A percentile compares a stretch with the other conserved stretches of the same genome.
Evolutionary conservation across 2,888 invertebrate genomes (phyloP).

Genomic region (Romanomermis culicivorax): DNA sequence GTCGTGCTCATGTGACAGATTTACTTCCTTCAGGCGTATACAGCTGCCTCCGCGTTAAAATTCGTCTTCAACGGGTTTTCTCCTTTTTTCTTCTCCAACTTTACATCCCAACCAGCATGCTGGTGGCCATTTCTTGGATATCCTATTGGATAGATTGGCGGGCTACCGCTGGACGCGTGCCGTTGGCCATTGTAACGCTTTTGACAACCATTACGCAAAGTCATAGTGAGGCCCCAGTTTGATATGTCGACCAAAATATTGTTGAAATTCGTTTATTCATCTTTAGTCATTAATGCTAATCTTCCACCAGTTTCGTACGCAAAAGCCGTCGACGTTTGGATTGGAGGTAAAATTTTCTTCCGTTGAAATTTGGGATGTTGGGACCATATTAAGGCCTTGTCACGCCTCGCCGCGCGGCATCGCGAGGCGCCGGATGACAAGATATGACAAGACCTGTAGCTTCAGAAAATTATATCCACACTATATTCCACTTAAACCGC

Average conservation of each 20-base stretch:
- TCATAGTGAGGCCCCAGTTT: constrained; percentile 20
- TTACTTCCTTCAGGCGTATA: constrained; percentile 17
- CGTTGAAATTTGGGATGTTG: too few relatives aligned
- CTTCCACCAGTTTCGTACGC: constrained; percentile 27
- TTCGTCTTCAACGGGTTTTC: constrained; percentile 24
- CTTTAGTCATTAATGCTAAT: constrained; percentile 24
- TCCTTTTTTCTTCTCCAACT: constrained; percentile 27
- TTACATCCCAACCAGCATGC: constrained; percentile 20
- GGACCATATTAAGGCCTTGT: too few relatives aligned
- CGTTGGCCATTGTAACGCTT: constrained; percentile 25
- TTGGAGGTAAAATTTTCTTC: constrained; percentile 16
- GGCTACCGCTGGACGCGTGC: constrained; percentile 26
- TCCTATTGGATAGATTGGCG: constrained; percentile 28
- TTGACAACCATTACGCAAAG: constrained; percentile 28
- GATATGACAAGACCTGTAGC: too few relatives aligned
- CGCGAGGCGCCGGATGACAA: too few relatives aligned
- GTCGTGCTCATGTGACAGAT: too few relatives aligned
- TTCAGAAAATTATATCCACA: too few relatives aligned
- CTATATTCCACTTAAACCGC: too few relatives aligned
- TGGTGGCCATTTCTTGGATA: constrained; percentile 11
- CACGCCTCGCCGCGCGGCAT: too few relatives aligned
- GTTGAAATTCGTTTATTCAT: background rate
- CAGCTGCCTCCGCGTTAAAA: constrained; percentile 23
- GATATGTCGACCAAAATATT: too few relatives aligned
- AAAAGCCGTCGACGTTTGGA: constrained; percentile 27